Base-by-base conservation (phyloP, 2,888 invertebrate genomes). In the Hesperia comma region DNA sequence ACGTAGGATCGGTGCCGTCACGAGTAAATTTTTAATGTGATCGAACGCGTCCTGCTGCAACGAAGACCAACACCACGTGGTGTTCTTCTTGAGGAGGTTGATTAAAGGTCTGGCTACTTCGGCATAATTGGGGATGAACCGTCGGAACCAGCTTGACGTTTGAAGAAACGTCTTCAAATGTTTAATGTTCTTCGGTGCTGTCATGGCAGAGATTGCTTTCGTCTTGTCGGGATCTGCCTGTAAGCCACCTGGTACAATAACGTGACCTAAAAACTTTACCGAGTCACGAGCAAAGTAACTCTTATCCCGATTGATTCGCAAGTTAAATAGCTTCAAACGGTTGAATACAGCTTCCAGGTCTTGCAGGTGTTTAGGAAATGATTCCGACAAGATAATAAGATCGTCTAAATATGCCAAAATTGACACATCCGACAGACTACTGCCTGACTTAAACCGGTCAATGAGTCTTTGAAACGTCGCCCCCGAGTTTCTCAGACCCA, bases 11-110 rank as follows among this genome's bases (percentile, higher is more conserved):
- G 67, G 63, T 2, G 67, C 54, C 8, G 54, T n/a, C 2, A 54
- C 54, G 6, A 54, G 32, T n/a, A 54, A 15, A 6, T 54, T 7
- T 8, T 73, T 95, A 95, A 82, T 95, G 89, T 61, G 95, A 92
- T 41, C 95, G 95, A 62, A 95, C 93, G 54, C 54, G n/a, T 54
- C 54, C 54, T 54, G 54, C 32, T 54, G 54, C 33, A n/a, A 56
- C 15, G 62, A 14, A 7, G 37, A 40, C 69, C 75, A 75, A 26
- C 17, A 14, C 74, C 75, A 76, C 2, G 43, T 6, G 12, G 61
- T 60, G 1, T 60, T 70, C 41, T 79, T 77, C 63, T 76, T 75
- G 49, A 73, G 71, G 1, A 78, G 68, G 15, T 63, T 37, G 0
- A 72, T 73, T 5, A 69, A 61, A 6, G 78, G 77, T n/a, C 72